phyloP scores from a whole-genome alignment of 1,140 invertebrate genomes.

The Mercenaria mercenaria region DNA sequence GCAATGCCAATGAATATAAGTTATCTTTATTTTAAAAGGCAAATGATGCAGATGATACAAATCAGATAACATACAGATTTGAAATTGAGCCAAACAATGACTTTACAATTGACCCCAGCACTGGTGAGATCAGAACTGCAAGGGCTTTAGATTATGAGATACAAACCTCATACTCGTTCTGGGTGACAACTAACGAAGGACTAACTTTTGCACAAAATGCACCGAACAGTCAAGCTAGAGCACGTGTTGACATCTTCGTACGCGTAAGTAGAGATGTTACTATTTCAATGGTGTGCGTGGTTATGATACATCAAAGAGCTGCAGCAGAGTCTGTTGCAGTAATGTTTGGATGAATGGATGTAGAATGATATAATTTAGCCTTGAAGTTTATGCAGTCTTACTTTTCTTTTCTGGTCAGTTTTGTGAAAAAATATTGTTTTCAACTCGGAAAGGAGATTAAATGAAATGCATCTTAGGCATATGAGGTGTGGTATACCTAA shows the following conservation, averaged over 20 bases:
- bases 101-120: constrained; percentile 64
- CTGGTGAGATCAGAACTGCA: constrained; percentile 66
- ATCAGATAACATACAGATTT: constrained; percentile 40
- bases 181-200: constrained; percentile 76
- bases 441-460: no score
- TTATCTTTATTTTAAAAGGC: constrained; percentile 75
- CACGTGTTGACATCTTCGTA: constrained; percentile 68
- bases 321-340: no score
- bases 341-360: no score
- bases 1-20: no score
- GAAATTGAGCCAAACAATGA: constrained; percentile 1
- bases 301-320: no score
- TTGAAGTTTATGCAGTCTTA: no score
- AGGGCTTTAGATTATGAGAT: constrained; percentile 73
- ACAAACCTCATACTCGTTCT: constrained; percentile 68
- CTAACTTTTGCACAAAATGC: constrained; percentile 9
- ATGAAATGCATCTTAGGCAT: no score
- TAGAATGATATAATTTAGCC: no score
- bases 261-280: constrained; percentile 67
- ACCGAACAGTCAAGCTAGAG: constrained; percentile 18
- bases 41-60: constrained; percentile 69
- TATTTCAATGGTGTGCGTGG: neutral
- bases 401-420: no score
- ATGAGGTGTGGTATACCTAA: no score
- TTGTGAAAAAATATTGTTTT: no score